Evolutionary conservation across 2,888 invertebrate genomes (phyloP).

Genomic region (Nasonia oneida): DNA sequence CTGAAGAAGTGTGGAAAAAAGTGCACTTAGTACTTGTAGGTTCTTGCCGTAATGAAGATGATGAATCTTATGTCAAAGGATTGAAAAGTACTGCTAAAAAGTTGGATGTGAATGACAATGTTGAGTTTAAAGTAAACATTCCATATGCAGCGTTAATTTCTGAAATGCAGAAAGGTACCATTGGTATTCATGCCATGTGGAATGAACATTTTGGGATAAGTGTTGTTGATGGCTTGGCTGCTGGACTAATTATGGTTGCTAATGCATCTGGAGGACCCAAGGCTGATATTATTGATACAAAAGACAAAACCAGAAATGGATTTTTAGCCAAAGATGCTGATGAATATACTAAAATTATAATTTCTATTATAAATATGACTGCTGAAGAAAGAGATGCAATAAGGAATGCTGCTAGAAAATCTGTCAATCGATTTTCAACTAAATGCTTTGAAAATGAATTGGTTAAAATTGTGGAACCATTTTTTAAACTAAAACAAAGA

Average conservation of each 20-base stretch:
- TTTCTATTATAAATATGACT: conserved; percentile 85
- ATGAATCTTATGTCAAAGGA: conserved; percentile 89
- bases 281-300: conserved; percentile 91
- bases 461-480: conserved; percentile 86
- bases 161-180: conserved; percentile 85
- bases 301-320: conserved; percentile 86
- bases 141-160: conserved; percentile 89
- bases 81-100: conserved; percentile 91
- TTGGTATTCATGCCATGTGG: conserved; percentile 99
- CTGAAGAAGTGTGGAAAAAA: conserved; percentile 85
- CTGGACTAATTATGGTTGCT: conserved; percentile 95
- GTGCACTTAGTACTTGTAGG: conserved; percentile 91
- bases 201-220: conserved; percentile 99
- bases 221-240: conserved; percentile 98
- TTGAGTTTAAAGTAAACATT: conserved; percentile 94
- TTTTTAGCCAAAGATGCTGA: conserved; percentile 90
- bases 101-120: conserved; percentile 89
- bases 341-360: conserved; percentile 88
- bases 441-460: conserved; percentile 91
- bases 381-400: conserved; percentile 83
- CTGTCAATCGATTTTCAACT: conserved; percentile 92
- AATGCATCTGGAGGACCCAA: conserved; percentile 96
- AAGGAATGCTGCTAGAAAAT: conserved; percentile 88
- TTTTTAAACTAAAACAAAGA: conserved; percentile 78
- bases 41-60: conserved; percentile 93